A percentile compares a stretch with the other conserved stretches of the same genome.
Conservation (phyloP, 2,113 vertebrate genomes). For the Istiophorus platypterus region DNA sequence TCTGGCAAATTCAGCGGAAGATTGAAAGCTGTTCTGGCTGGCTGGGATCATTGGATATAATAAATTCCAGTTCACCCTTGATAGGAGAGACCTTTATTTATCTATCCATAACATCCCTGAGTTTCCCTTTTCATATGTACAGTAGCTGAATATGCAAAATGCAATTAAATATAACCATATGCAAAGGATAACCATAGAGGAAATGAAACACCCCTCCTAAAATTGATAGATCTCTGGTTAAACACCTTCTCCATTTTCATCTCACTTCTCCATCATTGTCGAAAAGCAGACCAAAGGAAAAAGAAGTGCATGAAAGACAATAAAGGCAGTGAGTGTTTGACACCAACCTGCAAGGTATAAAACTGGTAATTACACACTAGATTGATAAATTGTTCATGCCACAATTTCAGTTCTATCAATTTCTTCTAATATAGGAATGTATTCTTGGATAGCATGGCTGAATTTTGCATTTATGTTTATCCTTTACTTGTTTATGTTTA, state of each 20-base stretch:
- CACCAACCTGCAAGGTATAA: conserved; percentile 12
- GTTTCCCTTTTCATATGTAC: conserved; percentile 5
- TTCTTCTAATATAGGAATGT: neutral
- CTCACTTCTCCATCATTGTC: conserved; percentile 28
- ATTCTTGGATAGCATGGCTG: neutral
- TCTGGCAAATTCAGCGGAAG: conserved; percentile 41
- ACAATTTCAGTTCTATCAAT: conserved; percentile 5
- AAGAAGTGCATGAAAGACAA: conserved; percentile 24
- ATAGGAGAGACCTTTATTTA: conserved; percentile 21
- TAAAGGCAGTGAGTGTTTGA: neutral
- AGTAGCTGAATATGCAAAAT: conserved; percentile 48
- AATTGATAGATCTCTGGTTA: conserved; percentile 13
- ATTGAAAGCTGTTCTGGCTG: conserved; percentile 17
- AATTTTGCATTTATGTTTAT: neutral
- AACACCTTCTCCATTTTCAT: conserved; percentile 15
- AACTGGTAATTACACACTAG: conserved; percentile 26
- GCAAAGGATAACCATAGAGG: conserved; percentile 11
- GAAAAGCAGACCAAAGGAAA: conserved; percentile 20
- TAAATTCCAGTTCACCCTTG: conserved; percentile 19
- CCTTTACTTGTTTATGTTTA: too few relatives aligned
- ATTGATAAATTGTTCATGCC: conserved; percentile 11
- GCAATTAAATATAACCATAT: conserved; percentile 36
- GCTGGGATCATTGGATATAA: conserved; percentile 5
- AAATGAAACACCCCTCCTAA: neutral
- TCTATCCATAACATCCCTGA: neutral